Base-by-base conservation (phyloP, 2,797 vertebrate species). In the Danio kyathit region DNA sequence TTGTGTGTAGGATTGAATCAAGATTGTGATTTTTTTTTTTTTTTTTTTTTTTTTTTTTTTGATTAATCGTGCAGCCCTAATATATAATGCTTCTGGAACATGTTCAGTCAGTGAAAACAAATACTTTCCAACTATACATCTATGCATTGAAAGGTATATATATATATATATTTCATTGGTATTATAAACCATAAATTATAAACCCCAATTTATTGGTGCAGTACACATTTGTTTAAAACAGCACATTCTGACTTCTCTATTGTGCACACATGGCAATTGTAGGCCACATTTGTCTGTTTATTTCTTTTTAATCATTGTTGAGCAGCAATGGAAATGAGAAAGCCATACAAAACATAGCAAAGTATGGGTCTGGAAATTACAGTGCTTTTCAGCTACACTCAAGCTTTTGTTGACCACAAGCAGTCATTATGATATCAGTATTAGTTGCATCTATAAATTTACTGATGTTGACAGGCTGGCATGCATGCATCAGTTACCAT, bases 201-300 rank as follows among this genome's bases (percentile, higher is more conserved):
- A 29, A 3, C 29, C 29, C 29, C 29, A 29, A n/a, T 38, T 40
- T 70, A 38, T 52, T 70, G 59, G 38, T 71, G 29, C 29, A 41
- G 49, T 13, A 40, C 5, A 0, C 65, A 66, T 14, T 66, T 13
- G 38, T 54, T 52, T 56, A 65, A 65, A 74, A 57, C 21, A 0
- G 16, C 10, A 77, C 48, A 19, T 69, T 19, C 7, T 29, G 21
- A 48, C 12, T 67, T 73, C 57, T 19, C 16, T 21, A 4, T 8
- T 69, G 65, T 49, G 64, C 49, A 78, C 59, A 4, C 7, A 2
- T 12, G 40, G 12, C 12, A 40, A n/a, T 38, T 59, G 40, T 67
- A 19, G 64, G 7, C 44, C 29, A 38, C 38, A 74, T 69, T 69
- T 73, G 60, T 40, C 19, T 69, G 17, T 70, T 79, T 57, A 69